Evolutionary conservation across 2,888 invertebrate genomes (phyloP).

Genomic region (Pristionchus arcanus): DNA sequence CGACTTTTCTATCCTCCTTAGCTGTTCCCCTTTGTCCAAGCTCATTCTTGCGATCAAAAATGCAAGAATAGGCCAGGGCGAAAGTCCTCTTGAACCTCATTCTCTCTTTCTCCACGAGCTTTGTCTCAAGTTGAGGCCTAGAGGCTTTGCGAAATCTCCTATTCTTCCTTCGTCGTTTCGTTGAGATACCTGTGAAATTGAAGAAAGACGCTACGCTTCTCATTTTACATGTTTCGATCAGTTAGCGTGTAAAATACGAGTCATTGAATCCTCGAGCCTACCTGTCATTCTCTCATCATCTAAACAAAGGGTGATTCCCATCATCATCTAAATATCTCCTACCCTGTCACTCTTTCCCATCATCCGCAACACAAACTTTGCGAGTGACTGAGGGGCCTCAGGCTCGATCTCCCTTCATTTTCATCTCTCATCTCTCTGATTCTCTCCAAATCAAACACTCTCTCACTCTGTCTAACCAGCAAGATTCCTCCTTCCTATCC

Average conservation of each 20-base stretch:
- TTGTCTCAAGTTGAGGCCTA: neutral
- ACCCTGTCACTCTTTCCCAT: conserved; percentile 19
- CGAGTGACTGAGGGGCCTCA: neutral
- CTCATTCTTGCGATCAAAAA: conserved; percentile 3
- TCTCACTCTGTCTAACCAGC: neutral
- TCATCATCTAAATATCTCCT: neutral
- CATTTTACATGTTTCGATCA: neutral
- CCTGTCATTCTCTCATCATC: neutral
- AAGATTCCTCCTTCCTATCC: neutral
- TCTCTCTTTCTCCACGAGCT: neutral
- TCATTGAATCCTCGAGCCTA: neutral
- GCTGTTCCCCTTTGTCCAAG: conserved; percentile 12
- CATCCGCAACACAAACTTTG: conserved; percentile 50
- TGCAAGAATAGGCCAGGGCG: conserved; percentile 21
- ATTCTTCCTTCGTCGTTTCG: neutral
- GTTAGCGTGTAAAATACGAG: neutral
- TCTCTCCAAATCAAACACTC: neutral
- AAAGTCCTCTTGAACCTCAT: conserved; percentile 46
- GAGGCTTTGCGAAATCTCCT: conserved; percentile 29
- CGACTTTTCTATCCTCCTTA: neutral
- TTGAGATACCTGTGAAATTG: neutral
- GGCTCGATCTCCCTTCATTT: neutral
- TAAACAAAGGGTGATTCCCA: conserved; percentile 45
- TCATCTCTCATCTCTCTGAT: neutral
- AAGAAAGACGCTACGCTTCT: neutral